Base-by-base conservation (phyloP, 2,888 invertebrate species). In the Agrotis exclamationis region DNA sequence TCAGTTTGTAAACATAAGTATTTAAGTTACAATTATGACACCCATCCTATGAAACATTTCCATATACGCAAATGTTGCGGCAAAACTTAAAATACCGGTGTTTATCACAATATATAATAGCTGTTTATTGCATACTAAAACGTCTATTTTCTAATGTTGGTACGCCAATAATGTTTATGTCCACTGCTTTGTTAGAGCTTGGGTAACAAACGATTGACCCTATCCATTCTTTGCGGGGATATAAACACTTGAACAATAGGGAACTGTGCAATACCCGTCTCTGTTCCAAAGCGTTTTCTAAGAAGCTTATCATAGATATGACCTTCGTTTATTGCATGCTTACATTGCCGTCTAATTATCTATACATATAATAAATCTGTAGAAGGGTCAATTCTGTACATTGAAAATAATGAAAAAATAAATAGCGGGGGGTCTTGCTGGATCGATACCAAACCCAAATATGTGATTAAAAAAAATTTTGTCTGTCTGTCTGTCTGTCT, bases 71-170 rank as follows among this genome's bases (percentile, higher is more conserved):
- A 62, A 63, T 59, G 50, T 67, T 56, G 44, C 57, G 53, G 56
- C 22, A 75, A 57, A 57, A 63, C 24, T 75, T 64, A 59, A 75
- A 22, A 53, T 78, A 66, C 51, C 28, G 58, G 71, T 80, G 79
- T 84, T 86, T 87, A 85, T 86, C 75, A 74, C 82, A n/a, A n/a
- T n/a, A 73, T 82, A 82, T 82, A 64, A 73, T 71, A 67, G 51
- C 56, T 71, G 74, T 81, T 81, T 83, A 81, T 68, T 81, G 58
- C 76, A 63, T 66, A 72, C 69, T 70, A 70, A 83, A 83, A 72
- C 60, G 73, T 72, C 71, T 60, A 68, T 83, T 80, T 74, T 71
- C 80, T 73, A 76, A 79, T 79, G 53, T 57, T 76, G 73, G 63
- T 70, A 50, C 60, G 64, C 69, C 54, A 65, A 63, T 78, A 74